Evolutionary conservation across 2,113 vertebrate species (phyloP).

Genomic region (Labeo rohita): DNA sequence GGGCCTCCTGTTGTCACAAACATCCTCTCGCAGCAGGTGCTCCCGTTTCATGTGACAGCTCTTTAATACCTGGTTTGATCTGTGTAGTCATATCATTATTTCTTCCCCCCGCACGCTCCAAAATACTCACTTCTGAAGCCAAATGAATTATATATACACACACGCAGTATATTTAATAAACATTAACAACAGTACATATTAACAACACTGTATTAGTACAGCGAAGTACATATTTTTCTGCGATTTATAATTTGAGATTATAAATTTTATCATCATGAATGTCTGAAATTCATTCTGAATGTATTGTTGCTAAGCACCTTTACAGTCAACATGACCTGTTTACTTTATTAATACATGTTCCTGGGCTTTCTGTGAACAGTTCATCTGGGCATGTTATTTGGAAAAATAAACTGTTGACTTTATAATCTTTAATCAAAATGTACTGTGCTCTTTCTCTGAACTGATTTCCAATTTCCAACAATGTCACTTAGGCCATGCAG

Average conservation of each 20-base stretch:
- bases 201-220: no score
- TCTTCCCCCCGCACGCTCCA: constrained; percentile 30
- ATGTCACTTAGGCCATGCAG: not conserved
- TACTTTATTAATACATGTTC: constrained; percentile 12
- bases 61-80: constrained; percentile 52
- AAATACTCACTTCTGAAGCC: constrained; percentile 52
- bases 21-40: constrained; percentile 51
- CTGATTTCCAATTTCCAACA: not conserved
- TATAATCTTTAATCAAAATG: constrained; percentile 17
- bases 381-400: not conserved
- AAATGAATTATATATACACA: constrained; percentile 22
- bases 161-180: constrained; percentile 7
- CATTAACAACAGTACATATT: constrained; percentile 39
- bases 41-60: constrained; percentile 61
- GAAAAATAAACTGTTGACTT: not conserved
- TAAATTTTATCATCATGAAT: constrained; percentile 5
- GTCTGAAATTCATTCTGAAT: not conserved
- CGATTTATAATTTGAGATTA: not conserved
- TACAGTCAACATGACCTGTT: constrained; percentile 14
- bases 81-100: constrained; percentile 40
- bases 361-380: not conserved
- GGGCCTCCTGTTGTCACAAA: constrained; percentile 50
- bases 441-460: not conserved
- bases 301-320: constrained; percentile 15
- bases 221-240: not conserved